Percentiles rank a stretch among this genome's conserved stretches.
phyloP scores from a whole-genome alignment of 2,888 invertebrate species.

The Drosophila barbarae region DNA sequence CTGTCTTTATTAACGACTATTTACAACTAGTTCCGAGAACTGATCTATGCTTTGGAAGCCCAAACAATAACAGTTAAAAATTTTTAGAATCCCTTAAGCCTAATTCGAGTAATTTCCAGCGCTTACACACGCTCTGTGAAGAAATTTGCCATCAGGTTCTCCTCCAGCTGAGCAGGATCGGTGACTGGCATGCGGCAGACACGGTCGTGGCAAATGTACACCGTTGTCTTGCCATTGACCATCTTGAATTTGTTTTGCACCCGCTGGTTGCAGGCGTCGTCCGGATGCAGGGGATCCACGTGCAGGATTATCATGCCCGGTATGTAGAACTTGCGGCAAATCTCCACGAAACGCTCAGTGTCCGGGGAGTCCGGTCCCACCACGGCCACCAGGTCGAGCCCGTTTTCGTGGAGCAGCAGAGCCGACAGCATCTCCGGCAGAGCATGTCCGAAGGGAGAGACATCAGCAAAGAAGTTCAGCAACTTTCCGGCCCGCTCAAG shows the following conservation, averaged over 20 bases:
- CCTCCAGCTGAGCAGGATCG: slow-evolving; percentile 74
- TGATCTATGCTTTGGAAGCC: slow-evolving; percentile 58
- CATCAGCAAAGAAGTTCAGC: slow-evolving; percentile 74
- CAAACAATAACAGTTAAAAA: slow-evolving; percentile 40
- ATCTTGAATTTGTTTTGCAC: slow-evolving; percentile 78
- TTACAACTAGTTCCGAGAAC: slow-evolving; percentile 60
- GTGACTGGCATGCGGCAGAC: slow-evolving; percentile 79
- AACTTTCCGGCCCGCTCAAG: slow-evolving; percentile 67
- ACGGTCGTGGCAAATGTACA: slow-evolving; percentile 79
- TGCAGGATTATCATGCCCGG: slow-evolving; percentile 79
- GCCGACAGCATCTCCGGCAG: slow-evolving; percentile 79
- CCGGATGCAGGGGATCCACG: slow-evolving; percentile 73
- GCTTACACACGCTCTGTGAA: slow-evolving; percentile 58
- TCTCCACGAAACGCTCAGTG: slow-evolving; percentile 75
- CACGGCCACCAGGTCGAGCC: slow-evolving; percentile 78
- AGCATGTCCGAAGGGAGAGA: slow-evolving; percentile 76
- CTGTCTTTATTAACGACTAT: slow-evolving; percentile 16
- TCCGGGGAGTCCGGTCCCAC: slow-evolving; percentile 77
- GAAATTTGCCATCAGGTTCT: slow-evolving; percentile 76
- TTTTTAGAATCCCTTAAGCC: slow-evolving; percentile 15
- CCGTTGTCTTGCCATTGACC: slow-evolving; percentile 78
- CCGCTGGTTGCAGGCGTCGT: slow-evolving; percentile 68
- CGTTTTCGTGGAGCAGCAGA: slow-evolving; percentile 74
- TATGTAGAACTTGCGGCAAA: slow-evolving; percentile 78
- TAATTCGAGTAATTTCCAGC: slow-evolving; percentile 30